A percentile compares a stretch with the other conserved stretches of the same genome.
phyloP scores from a whole-genome alignment of 35 echinoderm and acorn worm genomes.

The Heliocidaris erythrogramma region DNA sequence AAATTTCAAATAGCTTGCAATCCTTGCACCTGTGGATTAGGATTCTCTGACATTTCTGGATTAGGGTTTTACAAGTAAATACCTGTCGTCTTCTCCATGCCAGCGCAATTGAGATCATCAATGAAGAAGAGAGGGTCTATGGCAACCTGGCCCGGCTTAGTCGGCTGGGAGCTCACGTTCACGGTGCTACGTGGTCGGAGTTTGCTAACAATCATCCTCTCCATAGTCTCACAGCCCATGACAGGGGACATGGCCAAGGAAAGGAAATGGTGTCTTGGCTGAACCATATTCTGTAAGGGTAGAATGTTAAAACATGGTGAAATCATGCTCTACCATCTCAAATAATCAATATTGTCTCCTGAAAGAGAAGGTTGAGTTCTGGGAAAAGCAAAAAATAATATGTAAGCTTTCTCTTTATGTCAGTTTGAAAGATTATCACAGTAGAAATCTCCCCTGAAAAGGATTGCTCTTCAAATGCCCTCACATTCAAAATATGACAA shows the following conservation, averaged over 20 bases:
- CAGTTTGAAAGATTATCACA: no score
- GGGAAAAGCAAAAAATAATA: no score
- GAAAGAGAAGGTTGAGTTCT: no score
- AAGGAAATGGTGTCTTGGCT: slow-evolving; percentile 77
- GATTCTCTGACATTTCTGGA: no score
- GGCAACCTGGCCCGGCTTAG: slow-evolving; percentile 40
- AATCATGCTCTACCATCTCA: not conserved
- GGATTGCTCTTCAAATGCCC: no score
- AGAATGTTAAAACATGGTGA: not conserved
- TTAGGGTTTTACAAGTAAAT: not conserved
- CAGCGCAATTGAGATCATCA: slow-evolving; percentile 76
- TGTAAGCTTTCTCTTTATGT: no score
- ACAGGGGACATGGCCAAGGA: slow-evolving; percentile 68
- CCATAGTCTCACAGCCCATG: slow-evolving; percentile 66
- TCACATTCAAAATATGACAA: no score
- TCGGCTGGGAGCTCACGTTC: slow-evolving; percentile 56
- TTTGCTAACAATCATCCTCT: slow-evolving; percentile 69
- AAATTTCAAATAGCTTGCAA: no score
- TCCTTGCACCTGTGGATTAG: no score
- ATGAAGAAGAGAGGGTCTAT: slow-evolving; percentile 72
- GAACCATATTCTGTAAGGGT: slow-evolving; percentile 84
- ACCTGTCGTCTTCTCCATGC: slow-evolving; percentile 66
- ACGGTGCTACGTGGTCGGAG: slow-evolving; percentile 65
- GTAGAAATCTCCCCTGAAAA: no score
- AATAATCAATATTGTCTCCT: not conserved